Percentiles rank a stretch among this genome's conserved stretches.
Conservation (phyloP, 2,113 vertebrate species). For the Entelurus aequoreus region DNA sequence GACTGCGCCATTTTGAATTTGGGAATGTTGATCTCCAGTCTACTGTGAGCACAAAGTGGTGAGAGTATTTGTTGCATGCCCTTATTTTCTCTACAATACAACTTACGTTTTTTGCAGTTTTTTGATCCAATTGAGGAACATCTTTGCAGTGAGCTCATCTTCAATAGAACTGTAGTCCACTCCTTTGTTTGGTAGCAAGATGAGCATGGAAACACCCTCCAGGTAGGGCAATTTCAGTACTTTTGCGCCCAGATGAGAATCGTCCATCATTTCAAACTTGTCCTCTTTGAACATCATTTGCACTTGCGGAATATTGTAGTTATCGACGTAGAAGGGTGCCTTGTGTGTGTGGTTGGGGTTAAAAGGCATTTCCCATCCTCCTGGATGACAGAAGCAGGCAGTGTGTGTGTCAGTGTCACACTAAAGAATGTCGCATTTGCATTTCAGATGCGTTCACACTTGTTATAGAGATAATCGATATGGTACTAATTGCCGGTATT, state of each 20-base stretch:
- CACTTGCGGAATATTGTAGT: slow-evolving; percentile 78
- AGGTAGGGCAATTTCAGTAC: slow-evolving; percentile 82
- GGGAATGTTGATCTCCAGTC: slow-evolving; percentile 81
- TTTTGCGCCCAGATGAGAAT: slow-evolving; percentile 70
- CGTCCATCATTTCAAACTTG: slow-evolving; percentile 70
- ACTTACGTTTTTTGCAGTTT: slow-evolving; percentile 67
- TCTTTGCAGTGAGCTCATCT: slow-evolving; percentile 76
- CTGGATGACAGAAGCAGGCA: slow-evolving; percentile 56
- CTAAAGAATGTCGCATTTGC: too few relatives aligned
- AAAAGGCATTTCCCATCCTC: slow-evolving; percentile 81
- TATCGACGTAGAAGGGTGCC: slow-evolving; percentile 80
- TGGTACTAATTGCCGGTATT: too few relatives aligned
- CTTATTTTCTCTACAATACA: background rate
- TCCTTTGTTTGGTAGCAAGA: slow-evolving; percentile 76
- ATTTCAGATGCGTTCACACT: too few relatives aligned
- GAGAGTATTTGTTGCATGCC: background rate
- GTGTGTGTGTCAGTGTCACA: too few relatives aligned
- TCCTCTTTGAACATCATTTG: slow-evolving; percentile 82
- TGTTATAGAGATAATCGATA: too few relatives aligned
- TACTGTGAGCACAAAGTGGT: slow-evolving; percentile 55
- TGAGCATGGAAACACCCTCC: slow-evolving; percentile 81
- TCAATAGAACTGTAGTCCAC: slow-evolving; percentile 80
- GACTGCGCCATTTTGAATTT: slow-evolving; percentile 86
- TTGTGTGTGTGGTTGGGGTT: slow-evolving; percentile 65
- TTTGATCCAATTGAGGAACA: slow-evolving; percentile 77